Evolutionary conservation across 2,113 vertebrate species (phyloP).

Genomic region (Scytalopus superciliaris): DNA sequence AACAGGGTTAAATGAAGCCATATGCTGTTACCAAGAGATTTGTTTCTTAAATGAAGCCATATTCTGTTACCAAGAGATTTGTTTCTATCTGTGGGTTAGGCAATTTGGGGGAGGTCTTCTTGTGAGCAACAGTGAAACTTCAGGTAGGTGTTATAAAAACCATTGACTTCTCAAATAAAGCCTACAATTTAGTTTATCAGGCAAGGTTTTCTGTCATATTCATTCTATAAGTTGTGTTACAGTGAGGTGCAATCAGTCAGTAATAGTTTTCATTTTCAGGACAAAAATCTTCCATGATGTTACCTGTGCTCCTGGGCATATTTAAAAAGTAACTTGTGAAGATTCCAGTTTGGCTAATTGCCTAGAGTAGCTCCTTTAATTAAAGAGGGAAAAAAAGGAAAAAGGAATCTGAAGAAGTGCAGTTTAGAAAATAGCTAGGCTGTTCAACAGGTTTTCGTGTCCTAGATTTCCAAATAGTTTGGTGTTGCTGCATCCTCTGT

Average conservation of each 20-base stretch:
- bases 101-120: background rate
- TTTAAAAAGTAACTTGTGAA: background rate
- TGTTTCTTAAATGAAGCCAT: background rate
- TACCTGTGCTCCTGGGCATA: background rate
- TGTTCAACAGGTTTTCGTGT: background rate
- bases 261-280: background rate
- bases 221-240: background rate
- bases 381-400: background rate
- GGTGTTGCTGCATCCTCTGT: background rate
- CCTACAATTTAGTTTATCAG: background rate
- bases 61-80: background rate
- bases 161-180: background rate
- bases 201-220: background rate
- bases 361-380: background rate
- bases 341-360: background rate
- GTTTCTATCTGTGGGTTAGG: background rate
- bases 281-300: background rate
- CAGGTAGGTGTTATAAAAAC: background rate
- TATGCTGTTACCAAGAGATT: background rate
- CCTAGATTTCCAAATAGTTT: background rate
- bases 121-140: background rate
- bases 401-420: background rate
- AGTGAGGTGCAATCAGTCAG: background rate
- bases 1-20: background rate
- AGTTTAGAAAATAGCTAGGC: background rate